These are phyloP conservation scores for Malaclemys terrapin DNA, from an alignment of 2,113 vertebrate species.

Conservation along the genomic window DNA sequence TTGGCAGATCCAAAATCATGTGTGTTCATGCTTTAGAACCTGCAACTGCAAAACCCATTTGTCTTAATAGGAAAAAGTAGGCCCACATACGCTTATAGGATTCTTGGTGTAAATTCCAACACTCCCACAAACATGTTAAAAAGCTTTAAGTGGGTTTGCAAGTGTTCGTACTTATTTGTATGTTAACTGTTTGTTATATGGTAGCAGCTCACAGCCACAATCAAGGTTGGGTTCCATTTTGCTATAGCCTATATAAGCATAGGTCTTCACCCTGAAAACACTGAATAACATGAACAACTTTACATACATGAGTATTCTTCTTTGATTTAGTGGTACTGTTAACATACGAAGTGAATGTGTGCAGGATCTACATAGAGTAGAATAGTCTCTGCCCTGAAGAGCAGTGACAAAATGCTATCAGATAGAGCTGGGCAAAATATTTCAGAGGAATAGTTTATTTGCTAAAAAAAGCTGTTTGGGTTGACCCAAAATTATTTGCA, in stretches of 20 bases:
- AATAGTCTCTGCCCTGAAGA: background rate
- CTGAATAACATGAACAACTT: background rate
- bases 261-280: background rate
- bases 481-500: background rate
- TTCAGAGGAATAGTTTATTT: background rate
- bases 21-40: background rate
- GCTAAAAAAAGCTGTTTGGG: background rate
- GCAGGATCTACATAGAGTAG: background rate
- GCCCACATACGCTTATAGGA: background rate
- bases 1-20: background rate
- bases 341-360: background rate
- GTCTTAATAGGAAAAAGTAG: background rate
- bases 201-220: background rate
- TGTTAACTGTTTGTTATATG: background rate
- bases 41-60: background rate
- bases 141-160: background rate
- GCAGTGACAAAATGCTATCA: background rate
- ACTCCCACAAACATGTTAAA: background rate
- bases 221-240: background rate
- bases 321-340: background rate
- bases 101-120: background rate
- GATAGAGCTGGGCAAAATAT: background rate
- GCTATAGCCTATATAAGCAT: background rate
- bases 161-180: background rate
- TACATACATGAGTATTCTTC: background rate